Percentiles rank a stretch among this genome's conserved stretches.
Conservation (phyloP, 2,797 vertebrate species). For the Cygnus olor region DNA sequence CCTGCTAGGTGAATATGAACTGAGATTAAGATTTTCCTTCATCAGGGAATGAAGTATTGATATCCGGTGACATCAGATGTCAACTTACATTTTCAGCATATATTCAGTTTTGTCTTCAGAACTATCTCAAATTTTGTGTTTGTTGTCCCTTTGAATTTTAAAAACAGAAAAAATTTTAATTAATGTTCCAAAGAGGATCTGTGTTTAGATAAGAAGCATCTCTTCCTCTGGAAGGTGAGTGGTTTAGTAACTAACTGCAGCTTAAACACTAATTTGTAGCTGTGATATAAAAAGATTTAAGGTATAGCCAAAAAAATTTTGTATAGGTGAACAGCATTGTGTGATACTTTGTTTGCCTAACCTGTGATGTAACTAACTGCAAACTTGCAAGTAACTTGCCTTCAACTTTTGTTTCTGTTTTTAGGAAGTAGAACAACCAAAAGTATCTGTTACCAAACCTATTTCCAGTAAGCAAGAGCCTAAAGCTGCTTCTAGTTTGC, state of each 20-base stretch:
- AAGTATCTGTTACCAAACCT: constrained; percentile 87
- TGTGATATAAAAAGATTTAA: neutral
- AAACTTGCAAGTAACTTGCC: neutral
- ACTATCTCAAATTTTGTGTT: neutral
- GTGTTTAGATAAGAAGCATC: neutral
- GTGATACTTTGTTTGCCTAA: neutral
- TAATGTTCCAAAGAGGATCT: neutral
- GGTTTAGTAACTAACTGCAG: neutral
- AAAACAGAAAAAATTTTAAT: neutral
- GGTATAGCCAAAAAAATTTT: fast-evolving
- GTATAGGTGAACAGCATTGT: neutral
- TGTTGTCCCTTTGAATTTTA: neutral
- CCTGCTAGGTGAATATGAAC: neutral
- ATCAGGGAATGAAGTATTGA: neutral
- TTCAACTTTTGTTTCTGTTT: constrained; percentile 17
- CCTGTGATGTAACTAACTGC: neutral
- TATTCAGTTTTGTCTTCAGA: neutral
- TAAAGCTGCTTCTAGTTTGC: constrained; percentile 85
- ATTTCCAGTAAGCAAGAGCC: constrained; percentile 89
- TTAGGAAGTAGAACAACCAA: constrained; percentile 90
- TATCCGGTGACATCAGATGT: neutral
- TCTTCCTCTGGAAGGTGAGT: neutral
- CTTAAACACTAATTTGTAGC: neutral
- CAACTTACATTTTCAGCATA: neutral
- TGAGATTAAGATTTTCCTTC: neutral